Evolutionary conservation across 2,797 vertebrate species (phyloP).

Genomic region (Falco concolor): DNA sequence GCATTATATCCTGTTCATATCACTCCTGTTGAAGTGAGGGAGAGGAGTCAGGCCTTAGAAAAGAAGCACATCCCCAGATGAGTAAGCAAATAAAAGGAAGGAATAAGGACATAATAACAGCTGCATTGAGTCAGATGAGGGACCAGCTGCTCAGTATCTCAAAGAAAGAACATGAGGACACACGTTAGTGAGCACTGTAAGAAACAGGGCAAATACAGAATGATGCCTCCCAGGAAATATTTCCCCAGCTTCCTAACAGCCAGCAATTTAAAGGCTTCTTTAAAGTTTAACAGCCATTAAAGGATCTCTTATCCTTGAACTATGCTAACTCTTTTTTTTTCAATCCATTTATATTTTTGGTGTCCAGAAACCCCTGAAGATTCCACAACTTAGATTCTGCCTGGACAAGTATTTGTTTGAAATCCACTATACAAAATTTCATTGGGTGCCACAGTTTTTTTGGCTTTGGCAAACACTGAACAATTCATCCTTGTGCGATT

Average conservation of each 20-base stretch:
- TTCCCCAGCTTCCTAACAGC: not conserved
- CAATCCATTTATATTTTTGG: not conserved
- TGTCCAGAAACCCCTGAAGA: not conserved
- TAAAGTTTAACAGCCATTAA: not conserved
- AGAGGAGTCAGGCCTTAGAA: not conserved
- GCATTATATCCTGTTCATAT: not conserved
- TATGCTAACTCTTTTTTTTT: not conserved
- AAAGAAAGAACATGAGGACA: not conserved
- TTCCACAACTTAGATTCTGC: not conserved
- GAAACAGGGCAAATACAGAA: not conserved
- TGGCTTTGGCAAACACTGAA: not conserved
- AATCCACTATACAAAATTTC: not conserved
- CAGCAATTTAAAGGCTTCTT: not conserved
- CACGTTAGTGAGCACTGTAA: not conserved
- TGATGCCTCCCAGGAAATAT: not conserved
- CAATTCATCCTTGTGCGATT: not conserved
- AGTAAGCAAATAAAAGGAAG: not conserved
- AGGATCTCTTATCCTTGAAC: not conserved
- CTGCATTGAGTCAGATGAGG: not conserved
- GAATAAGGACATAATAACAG: not conserved
- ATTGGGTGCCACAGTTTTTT: not conserved
- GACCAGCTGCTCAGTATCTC: not conserved
- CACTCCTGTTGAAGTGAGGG: not conserved
- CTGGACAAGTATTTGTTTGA: not conserved
- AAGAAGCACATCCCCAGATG: not conserved